Base-by-base conservation (phyloP, 2,113 vertebrate genomes). In the Astur gentilis region DNA sequence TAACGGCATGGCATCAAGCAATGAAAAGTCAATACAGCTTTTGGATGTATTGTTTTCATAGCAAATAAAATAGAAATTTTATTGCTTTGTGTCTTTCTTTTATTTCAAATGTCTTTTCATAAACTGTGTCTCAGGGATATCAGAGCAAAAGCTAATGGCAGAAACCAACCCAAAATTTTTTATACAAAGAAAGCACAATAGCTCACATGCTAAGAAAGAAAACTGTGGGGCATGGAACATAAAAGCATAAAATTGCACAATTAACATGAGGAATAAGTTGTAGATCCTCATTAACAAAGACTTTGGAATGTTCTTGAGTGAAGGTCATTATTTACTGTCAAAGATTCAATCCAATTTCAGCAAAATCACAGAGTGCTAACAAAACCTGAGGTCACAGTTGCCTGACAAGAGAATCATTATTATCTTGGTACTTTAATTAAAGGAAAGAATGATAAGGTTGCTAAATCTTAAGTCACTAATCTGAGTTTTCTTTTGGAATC, bases 241-340 rank as follows among this genome's bases (percentile, higher is more conserved):
- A 83, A 65, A 73, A 36, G 32, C 25, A 42, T 47, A 92, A 65
- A 90, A 83, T 8, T 57, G 26, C 19, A 77, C 15, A 77, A 40
- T 79, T 90, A 90, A 64, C 31, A 61, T 50, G 38, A 83, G 16
- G 25, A 92, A 67, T 71, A 93, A 66, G 4, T 32, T 67, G 42
- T 20, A 87, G n/a, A 60, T 75, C 7, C 18, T 94, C 73, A 87
- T 89, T 89, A 96, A 75, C 18, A 82, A 75, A 94, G 54, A 60
- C 32, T 82, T 75, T 60, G n/a, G 54, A 83, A 83, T 40, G n/a
- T 71, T 93, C 67, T 83, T 93, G 25, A 92, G 44, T 78, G 65
- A 95, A 91, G 83, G 89, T 91, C 83, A 82, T 91, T 95, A 94
- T 91, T 93, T 96, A 91, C 81, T 93, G 77, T 86, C 80, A 89